phyloP scores from a whole-genome alignment of 1,140 invertebrate genomes.

The Anastrepha ludens region DNA sequence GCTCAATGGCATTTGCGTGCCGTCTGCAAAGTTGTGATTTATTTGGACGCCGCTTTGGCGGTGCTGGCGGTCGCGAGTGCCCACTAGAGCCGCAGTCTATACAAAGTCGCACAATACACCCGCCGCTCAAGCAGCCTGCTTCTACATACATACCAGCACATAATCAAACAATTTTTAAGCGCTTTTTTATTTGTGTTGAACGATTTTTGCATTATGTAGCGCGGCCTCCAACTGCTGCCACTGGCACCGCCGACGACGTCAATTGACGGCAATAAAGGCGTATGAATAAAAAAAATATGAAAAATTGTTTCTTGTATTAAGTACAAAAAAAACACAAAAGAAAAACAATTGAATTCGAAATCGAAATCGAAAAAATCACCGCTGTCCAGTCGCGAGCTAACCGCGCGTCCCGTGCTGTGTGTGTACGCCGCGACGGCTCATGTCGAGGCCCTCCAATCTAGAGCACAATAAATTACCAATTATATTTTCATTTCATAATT shows the following conservation, averaged over 20 bases:
- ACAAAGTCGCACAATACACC: neutral
- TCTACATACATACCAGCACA: neutral
- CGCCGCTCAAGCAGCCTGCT: neutral
- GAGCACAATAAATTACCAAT: slow-evolving; percentile 54
- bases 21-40: slow-evolving; percentile 47
- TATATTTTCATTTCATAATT: slow-evolving; percentile 55
- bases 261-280: slow-evolving; percentile 35
- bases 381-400: neutral
- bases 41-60: neutral
- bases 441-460: slow-evolving; percentile 37
- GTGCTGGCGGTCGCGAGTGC: neutral
- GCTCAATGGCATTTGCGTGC: slow-evolving; percentile 23
- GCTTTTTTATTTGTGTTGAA: slow-evolving; percentile 20
- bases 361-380: slow-evolving; percentile 40
- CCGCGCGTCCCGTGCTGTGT: neutral
- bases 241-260: neutral
- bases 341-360: neutral
- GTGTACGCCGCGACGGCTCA: neutral
- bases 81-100: neutral
- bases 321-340: neutral
- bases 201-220: slow-evolving; percentile 18
- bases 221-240: slow-evolving; percentile 11
- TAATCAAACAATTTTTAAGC: neutral
- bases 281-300: neutral
- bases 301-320: neutral